A percentile compares a stretch with the other conserved stretches of the same genome.
Conservation (phyloP, 1,140 invertebrate species). For the Drosophila murphyi region DNA sequence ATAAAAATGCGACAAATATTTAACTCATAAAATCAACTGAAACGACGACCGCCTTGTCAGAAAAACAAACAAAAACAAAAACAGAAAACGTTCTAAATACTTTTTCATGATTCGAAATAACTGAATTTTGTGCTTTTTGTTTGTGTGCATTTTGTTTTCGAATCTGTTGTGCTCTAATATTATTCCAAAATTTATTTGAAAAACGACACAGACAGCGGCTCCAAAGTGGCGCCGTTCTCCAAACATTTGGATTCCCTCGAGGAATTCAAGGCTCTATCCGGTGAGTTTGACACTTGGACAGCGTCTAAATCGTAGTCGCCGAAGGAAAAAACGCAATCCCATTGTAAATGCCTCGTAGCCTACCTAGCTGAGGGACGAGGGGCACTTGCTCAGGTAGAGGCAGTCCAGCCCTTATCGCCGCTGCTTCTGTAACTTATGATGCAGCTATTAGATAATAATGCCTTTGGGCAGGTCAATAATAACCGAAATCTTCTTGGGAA, state of each 20-base stretch:
- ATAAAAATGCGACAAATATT: background rate
- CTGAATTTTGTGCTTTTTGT: constrained; percentile 3
- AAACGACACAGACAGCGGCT: constrained; percentile 61
- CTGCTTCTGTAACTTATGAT: no score
- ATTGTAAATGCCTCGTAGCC: background rate
- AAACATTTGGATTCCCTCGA: constrained; percentile 83
- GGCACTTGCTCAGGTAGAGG: no score
- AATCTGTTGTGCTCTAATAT: background rate
- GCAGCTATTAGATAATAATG: no score
- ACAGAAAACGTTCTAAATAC: background rate
- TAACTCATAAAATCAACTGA: background rate
- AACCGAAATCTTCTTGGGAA: no score
- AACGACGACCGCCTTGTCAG: no score
- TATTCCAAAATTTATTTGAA: constrained; percentile 67
- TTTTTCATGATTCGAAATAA: background rate
- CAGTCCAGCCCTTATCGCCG: no score
- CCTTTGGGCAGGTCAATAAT: no score
- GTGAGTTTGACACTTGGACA: constrained; percentile 52
- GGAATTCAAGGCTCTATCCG: constrained; percentile 76
- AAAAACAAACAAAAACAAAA: background rate
- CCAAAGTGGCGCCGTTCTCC: constrained; percentile 81
- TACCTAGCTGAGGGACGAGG: background rate
- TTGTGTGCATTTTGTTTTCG: constrained; percentile 2
- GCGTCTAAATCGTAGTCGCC: no score
- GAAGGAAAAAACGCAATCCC: background rate